Conservation (phyloP, 1,140 invertebrate genomes). For the Melanaphis sacchari region DNA sequence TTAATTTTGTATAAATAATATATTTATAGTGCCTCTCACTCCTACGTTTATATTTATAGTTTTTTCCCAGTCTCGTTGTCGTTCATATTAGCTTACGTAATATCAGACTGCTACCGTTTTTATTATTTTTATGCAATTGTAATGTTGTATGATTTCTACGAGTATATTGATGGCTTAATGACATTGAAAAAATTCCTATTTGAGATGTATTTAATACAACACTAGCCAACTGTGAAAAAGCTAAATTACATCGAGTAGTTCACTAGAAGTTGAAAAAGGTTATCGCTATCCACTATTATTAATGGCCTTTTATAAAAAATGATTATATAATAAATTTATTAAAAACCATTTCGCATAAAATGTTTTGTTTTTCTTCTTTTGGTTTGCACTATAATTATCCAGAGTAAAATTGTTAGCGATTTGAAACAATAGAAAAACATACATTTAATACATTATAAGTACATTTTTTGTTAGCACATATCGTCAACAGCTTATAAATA, state of each 20-base stretch:
- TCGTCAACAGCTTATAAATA: not conserved
- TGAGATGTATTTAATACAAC: not conserved
- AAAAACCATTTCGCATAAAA: not conserved
- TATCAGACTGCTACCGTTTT: not conserved
- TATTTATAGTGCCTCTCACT: not conserved
- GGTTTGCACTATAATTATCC: not conserved
- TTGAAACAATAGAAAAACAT: not conserved
- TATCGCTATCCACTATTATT: not conserved
- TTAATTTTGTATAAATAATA: not conserved
- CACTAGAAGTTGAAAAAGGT: not conserved
- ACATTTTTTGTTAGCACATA: not conserved
- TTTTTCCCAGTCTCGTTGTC: not conserved
- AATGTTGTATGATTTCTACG: not conserved
- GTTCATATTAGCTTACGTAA: not conserved
- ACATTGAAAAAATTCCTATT: conserved; percentile 13
- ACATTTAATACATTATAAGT: not conserved
- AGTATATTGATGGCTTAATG: not conserved
- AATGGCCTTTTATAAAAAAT: not conserved
- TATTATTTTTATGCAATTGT: conserved; percentile 13
- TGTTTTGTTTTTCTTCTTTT: not conserved
- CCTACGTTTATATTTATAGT: not conserved
- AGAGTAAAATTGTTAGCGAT: not conserved
- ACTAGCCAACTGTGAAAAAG: not conserved
- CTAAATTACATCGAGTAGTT: not conserved
- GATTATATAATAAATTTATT: not conserved